Percentiles rank a stretch among this genome's conserved stretches.
These are phyloP conservation scores for Lepilemur septentrionalis DNA, from an alignment of 2,797 vertebrate genomes.

Conservation along the genomic window DNA sequence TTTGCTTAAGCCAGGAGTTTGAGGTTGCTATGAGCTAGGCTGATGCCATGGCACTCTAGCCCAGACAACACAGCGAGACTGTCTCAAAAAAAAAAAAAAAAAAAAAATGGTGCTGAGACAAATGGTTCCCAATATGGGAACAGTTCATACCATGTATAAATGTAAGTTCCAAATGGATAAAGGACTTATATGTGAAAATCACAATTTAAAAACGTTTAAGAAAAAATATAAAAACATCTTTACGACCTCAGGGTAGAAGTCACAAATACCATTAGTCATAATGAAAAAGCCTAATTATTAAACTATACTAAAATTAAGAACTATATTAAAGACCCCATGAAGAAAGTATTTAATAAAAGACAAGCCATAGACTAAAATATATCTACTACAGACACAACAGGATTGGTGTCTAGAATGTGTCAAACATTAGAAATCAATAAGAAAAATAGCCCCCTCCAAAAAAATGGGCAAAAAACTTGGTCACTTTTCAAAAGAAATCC, in stretches of 20 bases:
- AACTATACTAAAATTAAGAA: background rate
- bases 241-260: background rate
- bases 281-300: background rate
- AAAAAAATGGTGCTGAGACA: background rate
- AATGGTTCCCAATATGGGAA: background rate
- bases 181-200: background rate
- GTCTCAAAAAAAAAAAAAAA: too few relatives aligned
- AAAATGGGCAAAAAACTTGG: background rate
- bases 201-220: background rate
- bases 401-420: background rate
- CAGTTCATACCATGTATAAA: background rate
- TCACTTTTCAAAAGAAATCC: background rate
- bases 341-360: background rate
- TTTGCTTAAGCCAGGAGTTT: too few relatives aligned
- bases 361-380: background rate
- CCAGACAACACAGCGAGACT: too few relatives aligned
- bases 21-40: too few relatives aligned
- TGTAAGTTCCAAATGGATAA: background rate
- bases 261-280: background rate
- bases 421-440: background rate
- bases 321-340: background rate
- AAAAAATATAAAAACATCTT: background rate
- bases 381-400: background rate
- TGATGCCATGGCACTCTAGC: too few relatives aligned
- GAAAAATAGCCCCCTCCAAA: background rate